These are phyloP conservation scores for Unio delphinus DNA, from an alignment of 2,888 invertebrate genomes.

Conservation along the genomic window DNA sequence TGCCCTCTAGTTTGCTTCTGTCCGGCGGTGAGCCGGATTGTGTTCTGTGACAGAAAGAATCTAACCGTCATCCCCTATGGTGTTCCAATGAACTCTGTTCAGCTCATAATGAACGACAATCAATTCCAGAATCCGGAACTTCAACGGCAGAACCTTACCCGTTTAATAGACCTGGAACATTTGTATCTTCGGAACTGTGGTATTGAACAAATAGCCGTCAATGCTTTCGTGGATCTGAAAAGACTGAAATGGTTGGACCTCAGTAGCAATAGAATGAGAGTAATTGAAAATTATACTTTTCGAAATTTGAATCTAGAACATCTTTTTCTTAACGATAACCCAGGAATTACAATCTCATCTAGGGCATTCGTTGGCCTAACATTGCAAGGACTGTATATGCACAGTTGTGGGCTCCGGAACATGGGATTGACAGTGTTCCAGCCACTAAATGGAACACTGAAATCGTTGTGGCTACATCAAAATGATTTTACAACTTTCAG, in stretches of 20 bases:
- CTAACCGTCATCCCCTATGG: constrained; percentile 57
- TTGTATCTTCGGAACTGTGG: constrained; percentile 64
- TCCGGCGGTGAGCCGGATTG: constrained; percentile 54
- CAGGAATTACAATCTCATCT: constrained; percentile 47
- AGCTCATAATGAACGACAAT: constrained; percentile 63
- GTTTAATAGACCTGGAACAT: constrained; percentile 51
- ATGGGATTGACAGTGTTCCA: constrained; percentile 49
- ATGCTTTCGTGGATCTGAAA: constrained; percentile 59
- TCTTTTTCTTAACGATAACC: constrained; percentile 64
- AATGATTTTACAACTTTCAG: constrained; percentile 58
- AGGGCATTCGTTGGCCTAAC: constrained; percentile 57
- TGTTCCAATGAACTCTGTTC: constrained; percentile 54
- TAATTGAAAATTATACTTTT: constrained; percentile 60
- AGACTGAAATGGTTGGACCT: constrained; percentile 62
- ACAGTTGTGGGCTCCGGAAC: constrained; percentile 56
- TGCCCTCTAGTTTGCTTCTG: constrained; percentile 66
- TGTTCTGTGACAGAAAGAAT: constrained; percentile 59
- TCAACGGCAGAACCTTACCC: constrained; percentile 57
- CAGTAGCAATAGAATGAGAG: constrained; percentile 59
- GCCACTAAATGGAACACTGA: constrained; percentile 59
- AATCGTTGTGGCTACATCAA: constrained; percentile 60
- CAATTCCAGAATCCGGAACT: constrained; percentile 51
- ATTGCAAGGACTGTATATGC: constrained; percentile 62
- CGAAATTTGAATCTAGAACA: constrained; percentile 58
- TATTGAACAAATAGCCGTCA: constrained; percentile 58